Evolutionary conservation across 2,888 invertebrate genomes (phyloP), one percentile per base, ranked within the genome.

Genomic region (Hirtodrosophila trivittata): DNA sequence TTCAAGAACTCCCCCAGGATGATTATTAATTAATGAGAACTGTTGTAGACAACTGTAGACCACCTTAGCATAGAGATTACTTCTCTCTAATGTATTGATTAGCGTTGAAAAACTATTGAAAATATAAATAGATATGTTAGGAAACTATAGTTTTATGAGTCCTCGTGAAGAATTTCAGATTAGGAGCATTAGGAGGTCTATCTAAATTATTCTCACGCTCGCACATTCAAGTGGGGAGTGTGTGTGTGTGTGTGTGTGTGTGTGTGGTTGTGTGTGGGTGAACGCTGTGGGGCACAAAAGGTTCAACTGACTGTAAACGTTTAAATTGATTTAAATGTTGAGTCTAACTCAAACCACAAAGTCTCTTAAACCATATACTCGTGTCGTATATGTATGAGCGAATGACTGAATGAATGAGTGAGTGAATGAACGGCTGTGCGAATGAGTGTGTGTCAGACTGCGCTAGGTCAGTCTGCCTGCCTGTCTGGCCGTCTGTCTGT

Each of bases 321-420:
- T 86, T 86, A 80, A 80, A 80, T 78, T 86, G 84, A 80, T 83
- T 76, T 80, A 78, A 80, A 86, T 86, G 72, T 73, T 80, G 75
- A 74, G 82, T 68, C 71, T 28, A 56, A 26, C 68, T 49, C 74
- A 21, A 50, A 63, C 83, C 86, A 66, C 70, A 85, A 66, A 58
- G 51, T 59, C n/a, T n/a, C n/a, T n/a, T n/a, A n/a, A n/a, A n/a
- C n/a, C n/a, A n/a, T n/a, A n/a, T n/a, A n/a, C n/a, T n/a, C n/a
- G 60, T 59, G 52, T 32, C 30, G 59, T 51, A 54, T 45, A 52
- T 52, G 52, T 51, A 63, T 32, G 54, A 49, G 3, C 26, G 26
- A 47, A 33, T 38, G 32, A 39, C 9, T 35, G 38, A 50, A 10
- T 46, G 49, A 51, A 13, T 54, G 78, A 65, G 47, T 41, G 54